These are phyloP conservation scores for Drosophila subpulchrella DNA, from an alignment of 1,140 invertebrate genomes.

Conservation along the genomic window DNA sequence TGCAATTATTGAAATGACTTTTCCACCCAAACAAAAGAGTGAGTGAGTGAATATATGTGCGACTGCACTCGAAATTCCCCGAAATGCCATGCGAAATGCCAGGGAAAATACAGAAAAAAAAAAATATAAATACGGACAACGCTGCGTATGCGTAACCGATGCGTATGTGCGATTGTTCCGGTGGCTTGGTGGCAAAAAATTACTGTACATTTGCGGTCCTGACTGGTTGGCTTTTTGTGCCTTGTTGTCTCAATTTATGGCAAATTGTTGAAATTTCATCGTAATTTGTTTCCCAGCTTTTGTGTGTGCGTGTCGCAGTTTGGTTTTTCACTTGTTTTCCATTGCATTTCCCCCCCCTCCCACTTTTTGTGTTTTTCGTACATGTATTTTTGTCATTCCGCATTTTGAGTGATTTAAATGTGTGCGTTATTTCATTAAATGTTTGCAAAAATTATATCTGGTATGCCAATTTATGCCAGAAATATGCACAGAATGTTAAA, in stretches of 20 bases:
- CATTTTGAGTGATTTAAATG: constrained; percentile 67
- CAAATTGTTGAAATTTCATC: constrained; percentile 80
- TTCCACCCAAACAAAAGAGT: constrained; percentile 35
- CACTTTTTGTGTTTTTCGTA: background rate
- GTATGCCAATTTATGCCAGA: constrained; percentile 70
- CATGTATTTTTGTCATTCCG: constrained; percentile 51
- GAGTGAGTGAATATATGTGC: constrained; percentile 1
- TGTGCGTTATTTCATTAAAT: constrained; percentile 73
- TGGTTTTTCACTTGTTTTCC: constrained; percentile 57
- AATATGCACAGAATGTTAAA: constrained; percentile 74
- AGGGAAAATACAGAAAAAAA: constrained; percentile 3
- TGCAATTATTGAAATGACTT: constrained; percentile 84
- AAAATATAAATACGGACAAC: constrained; percentile 35
- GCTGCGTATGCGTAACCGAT: constrained; percentile 64
- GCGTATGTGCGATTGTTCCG: constrained; percentile 43
- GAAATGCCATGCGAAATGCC: constrained; percentile 35
- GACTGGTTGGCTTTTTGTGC: constrained; percentile 72
- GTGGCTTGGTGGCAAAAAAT: constrained; percentile 71
- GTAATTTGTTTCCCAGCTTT: constrained; percentile 67
- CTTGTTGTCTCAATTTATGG: constrained; percentile 83
- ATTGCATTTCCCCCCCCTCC: constrained; percentile 9
- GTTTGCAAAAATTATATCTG: constrained; percentile 56
- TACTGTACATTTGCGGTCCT: constrained; percentile 79
- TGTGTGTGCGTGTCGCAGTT: constrained; percentile 18
- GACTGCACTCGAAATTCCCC: constrained; percentile 67